Percentiles rank a stretch among this genome's conserved stretches.
These are phyloP conservation scores for Rhagoletis pomonella DNA, from an alignment of 1,140 invertebrate species.

Conservation along the genomic window DNA sequence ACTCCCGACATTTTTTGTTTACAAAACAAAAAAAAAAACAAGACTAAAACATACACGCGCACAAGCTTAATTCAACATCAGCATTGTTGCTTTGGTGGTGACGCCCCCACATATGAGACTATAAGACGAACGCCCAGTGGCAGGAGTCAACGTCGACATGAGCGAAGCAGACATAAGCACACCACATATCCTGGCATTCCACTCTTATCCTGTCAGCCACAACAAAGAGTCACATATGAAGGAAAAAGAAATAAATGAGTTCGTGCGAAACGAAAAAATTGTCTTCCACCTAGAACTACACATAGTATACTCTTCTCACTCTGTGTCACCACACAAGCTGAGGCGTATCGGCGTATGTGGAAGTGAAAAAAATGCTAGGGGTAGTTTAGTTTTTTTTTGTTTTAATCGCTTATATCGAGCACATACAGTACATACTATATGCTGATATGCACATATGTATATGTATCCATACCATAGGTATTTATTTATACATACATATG, in stretches of 20 bases:
- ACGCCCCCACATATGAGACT: neutral
- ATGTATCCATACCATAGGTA: too few species aligned
- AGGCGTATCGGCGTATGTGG: neutral
- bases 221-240: constrained; percentile 46
- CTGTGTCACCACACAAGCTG: neutral
- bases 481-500: neutral
- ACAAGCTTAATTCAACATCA: neutral
- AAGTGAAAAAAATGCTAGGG: neutral
- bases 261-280: neutral
- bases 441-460: too few species aligned
- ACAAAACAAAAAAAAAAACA: neutral
- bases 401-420: too few species aligned
- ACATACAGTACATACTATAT: too few species aligned
- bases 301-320: constrained; percentile 36
- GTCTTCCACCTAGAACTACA: neutral
- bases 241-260: constrained; percentile 20
- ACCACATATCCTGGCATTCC: neutral
- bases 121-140: neutral
- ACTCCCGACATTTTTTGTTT: constrained; percentile 6
- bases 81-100: neutral
- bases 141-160: constrained; percentile 13
- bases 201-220: constrained; percentile 22
- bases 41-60: neutral
- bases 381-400: neutral
- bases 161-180: constrained; percentile 14